These are phyloP conservation scores for Clamator glandarius DNA, from an alignment of 2,797 vertebrate genomes.

Conservation along the genomic window DNA sequence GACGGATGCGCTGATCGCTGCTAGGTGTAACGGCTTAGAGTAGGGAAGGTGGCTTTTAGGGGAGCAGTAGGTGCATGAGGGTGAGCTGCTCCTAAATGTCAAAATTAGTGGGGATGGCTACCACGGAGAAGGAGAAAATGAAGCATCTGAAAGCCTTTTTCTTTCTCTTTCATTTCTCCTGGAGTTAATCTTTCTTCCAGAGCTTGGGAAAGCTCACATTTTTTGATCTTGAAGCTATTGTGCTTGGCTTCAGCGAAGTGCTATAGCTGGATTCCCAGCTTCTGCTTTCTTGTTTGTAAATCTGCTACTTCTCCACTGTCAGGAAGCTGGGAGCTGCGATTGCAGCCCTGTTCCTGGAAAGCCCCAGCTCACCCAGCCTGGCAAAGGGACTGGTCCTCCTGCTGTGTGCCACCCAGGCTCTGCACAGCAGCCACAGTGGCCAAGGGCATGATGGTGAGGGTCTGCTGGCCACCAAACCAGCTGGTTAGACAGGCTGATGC, in stretches of 20 bases:
- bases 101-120: background rate
- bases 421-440: accelerated
- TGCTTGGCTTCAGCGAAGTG: background rate
- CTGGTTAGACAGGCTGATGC: constrained; percentile 51
- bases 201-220: background rate
- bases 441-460: background rate
- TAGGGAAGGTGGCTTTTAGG: background rate
- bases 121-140: background rate
- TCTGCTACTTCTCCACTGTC: background rate
- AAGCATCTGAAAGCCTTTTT: background rate
- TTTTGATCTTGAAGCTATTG: background rate
- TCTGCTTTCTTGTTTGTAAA: background rate
- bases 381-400: accelerated
- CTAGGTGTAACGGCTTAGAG: accelerated
- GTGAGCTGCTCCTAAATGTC: background rate
- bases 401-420: background rate
- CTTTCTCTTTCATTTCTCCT: background rate
- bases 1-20: background rate
- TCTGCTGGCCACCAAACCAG: constrained; percentile 48
- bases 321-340: background rate
- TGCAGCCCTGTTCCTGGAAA: too few species aligned
- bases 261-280: background rate
- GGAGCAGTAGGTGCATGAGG: background rate
- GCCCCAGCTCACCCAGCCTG: background rate
- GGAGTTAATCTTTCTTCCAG: background rate